Base-by-base conservation (phyloP, 2,888 invertebrate species). In the Pyrocoelia pectoralis region DNA sequence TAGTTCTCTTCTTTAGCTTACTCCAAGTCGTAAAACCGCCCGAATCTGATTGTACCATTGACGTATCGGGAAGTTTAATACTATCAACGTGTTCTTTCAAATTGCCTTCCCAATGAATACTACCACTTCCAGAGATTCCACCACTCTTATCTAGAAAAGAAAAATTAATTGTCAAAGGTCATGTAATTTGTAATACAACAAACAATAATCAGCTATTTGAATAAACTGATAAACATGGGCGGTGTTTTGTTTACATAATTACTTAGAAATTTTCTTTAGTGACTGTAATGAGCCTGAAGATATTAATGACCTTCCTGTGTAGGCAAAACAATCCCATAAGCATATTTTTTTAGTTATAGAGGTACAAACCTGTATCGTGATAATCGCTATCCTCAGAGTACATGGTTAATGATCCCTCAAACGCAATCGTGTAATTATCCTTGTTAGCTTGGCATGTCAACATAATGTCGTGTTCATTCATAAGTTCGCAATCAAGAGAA, bases 401-500 rank as follows among this genome's bases (percentile, higher is more conserved):
- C 84, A 91, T 89, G 70, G 91, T 90, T 73, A 90, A 85, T 75
- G 93, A 93, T 76, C 94, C 95, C 84, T 95, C 95, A 76, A 96
- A 96, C 71, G 95, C 95, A 76, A 96, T 95, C 68, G 95, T 96
- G 80, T 96, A 96, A 84, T 96, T 96, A 82, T 95, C 93, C 84
- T 95, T 95, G 81, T 95, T 94, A 67, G 94, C 92, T 82, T 93
- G 92, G 81, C 95, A 96, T 67, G 95, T 95, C 70, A 95, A 86
- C 81, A 95, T 90, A 78, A 95, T 91, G 76, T 94, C 94, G 76
- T 91, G 90, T 79, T 91, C 90, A 66, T 89, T 88, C 69, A 89
- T 87, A 72, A 89, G 86, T 79, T 94, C 94, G 82, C 94, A 92
- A 81, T 96, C 95, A 73, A 96, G 85, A 69, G 95, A 95, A 80